Evolutionary conservation across 1,140 invertebrate genomes (phyloP).

Genomic region (Amyelois transitella): DNA sequence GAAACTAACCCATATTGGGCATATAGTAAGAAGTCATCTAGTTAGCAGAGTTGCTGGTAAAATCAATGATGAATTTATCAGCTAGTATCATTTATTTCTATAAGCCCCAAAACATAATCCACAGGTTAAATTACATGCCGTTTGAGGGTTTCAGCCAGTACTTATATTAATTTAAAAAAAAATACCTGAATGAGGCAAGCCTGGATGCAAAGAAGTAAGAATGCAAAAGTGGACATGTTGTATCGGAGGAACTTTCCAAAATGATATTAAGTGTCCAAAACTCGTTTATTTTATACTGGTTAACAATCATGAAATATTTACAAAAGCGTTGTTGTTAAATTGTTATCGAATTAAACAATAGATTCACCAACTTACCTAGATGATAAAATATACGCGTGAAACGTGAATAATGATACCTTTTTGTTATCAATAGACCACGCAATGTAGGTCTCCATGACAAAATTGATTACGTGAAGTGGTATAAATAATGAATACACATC

Average conservation of each 20-base stretch:
- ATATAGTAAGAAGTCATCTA: no score
- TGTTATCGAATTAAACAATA: no score
- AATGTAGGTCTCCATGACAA: neutral
- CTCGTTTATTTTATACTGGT: neutral
- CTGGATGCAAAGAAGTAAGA: slow-evolving; percentile 34
- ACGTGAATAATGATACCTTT: neutral
- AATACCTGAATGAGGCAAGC: slow-evolving; percentile 39
- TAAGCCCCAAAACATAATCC: no score
- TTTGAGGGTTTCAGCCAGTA: no score
- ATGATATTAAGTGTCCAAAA: neutral
- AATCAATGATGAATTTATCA: no score
- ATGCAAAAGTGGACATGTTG: slow-evolving; percentile 33
- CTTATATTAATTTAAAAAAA: neutral
- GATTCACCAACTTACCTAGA: no score
- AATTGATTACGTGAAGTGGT: neutral
- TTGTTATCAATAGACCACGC: no score
- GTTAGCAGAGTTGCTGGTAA: no score
- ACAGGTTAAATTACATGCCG: no score
- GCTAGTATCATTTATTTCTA: no score
- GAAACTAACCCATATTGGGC: no score
- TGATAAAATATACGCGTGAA: neutral
- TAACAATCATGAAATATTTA: neutral
- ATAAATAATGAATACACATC: neutral
- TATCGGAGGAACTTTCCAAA: neutral
- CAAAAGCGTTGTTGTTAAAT: no score